Evolutionary conservation across 2,113 vertebrate genomes (phyloP).

Genomic region (Coregonus clupeaformis): DNA sequence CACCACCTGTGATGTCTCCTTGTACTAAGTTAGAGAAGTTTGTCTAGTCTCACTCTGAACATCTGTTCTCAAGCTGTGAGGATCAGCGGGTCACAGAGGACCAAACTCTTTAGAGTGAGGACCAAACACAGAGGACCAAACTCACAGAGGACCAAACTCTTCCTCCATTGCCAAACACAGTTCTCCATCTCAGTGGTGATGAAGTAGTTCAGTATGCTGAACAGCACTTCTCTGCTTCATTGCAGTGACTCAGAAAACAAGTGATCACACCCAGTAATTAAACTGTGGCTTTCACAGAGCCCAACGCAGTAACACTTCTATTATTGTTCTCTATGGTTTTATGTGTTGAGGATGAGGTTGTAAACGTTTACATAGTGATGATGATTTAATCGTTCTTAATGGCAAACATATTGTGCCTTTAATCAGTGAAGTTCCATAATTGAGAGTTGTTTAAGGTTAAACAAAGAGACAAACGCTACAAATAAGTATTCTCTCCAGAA

Average conservation of each 20-base stretch:
- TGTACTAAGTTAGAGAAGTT: constrained; percentile 25
- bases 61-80: constrained; percentile 37
- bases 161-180: constrained; percentile 13
- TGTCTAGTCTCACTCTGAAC: constrained; percentile 29
- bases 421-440: neutral
- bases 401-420: neutral
- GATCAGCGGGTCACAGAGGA: neutral
- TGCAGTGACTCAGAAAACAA: constrained; percentile 9
- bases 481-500: neutral
- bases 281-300: neutral
- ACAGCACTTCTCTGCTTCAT: neutral
- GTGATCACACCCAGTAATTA: neutral
- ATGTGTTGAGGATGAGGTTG: neutral
- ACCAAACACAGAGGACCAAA: constrained; percentile 5
- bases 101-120: constrained; percentile 20
- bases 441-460: neutral
- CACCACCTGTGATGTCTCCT: constrained; percentile 18
- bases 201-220: constrained; percentile 4
- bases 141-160: constrained; percentile 9
- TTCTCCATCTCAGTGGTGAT: constrained; percentile 14
- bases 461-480: neutral
- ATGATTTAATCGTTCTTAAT: neutral
- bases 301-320: neutral
- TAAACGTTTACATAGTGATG: neutral
- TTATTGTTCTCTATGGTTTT: neutral